Evolutionary conservation across 2,797 vertebrate species (phyloP), one percentile per base, ranked within the genome.

Genomic region (Passerculus sandwichensis): DNA sequence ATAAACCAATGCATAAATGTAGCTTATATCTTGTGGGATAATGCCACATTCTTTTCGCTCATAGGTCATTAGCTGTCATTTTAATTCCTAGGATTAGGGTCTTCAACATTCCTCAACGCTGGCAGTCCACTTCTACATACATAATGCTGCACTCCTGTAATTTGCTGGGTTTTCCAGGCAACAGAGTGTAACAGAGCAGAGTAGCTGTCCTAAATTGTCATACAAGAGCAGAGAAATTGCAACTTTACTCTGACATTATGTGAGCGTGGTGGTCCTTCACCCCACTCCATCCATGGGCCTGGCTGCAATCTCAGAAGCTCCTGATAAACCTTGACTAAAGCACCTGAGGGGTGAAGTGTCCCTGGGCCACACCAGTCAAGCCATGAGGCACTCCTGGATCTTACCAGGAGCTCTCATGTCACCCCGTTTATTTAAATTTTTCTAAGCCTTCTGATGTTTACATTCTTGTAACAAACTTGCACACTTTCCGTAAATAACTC

Each of bases 11-110:
- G 69, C 84, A 90, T 82, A 93, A 87, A 70, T 76, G 44, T 40
- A 71, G 62, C 47, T 97, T 94, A 40, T 80, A 69, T 88, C 93
- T 86, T 77, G 81, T 45, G 83, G 80, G 78, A 89, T 77, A 89
- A 92, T 59, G 75, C 44, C 81, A 78, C 64, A 77, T 94, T 85
- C 77, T 90, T 93, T 94, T 88, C 38, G 84, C 36, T 89, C 94
- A 53, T 15, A 66, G 67, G 57, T 79, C 88, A 90, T 91, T 82
- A 86, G 47, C 50, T 89, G 76, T 95, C 88, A 40, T 78, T 84
- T 96, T 86, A 78, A 65, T 94, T 93, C 71, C 53, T 64, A 36
- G 53, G 38, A 78, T 88, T 78, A 50, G 16, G 10, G 34, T 47
- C 76, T 82, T 75, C 51, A 78, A 65, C 79, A 83, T 73, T 71